Base-by-base conservation (phyloP, 2,888 invertebrate genomes). In the Catocala fraxini region DNA sequence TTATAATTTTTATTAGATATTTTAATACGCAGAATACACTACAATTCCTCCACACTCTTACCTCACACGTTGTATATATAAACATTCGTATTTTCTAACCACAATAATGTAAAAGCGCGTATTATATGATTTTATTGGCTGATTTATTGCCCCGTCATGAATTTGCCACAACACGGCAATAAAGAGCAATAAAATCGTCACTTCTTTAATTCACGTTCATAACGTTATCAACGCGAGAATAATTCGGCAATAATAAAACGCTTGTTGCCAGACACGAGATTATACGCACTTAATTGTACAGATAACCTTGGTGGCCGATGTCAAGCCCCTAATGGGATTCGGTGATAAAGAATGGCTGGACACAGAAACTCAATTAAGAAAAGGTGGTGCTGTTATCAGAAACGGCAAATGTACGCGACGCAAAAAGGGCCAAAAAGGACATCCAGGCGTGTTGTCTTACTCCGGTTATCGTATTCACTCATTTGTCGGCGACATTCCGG, bases 401-500 rank as follows among this genome's bases (percentile, higher is more conserved):
- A 86, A 85, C 85, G 82, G 82, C 82, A 81, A 84, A 82, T 84
- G 83, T 81, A 80, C 69, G 71, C 60, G 59, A 63, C 74, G 72
- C 73, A 79, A 80, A 84, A 89, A 89, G 84, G 85, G 82, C 35
- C 85, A 82, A 85, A 86, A 88, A 87, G 84, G 83, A 87, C 86
- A 81, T 73, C 65, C 70, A 80, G 81, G 87, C 84, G 84, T 78
- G 51, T 63, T 63, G 63, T 83, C 84, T 87, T 86, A 82, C 86
- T 68, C 75, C 84, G 89, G 89, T 93, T 93, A 92, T 92, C 92
- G 88, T 79, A 77, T 75, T 82, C 85, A 87, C 84, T 90, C 90
- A 93, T 92, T 93, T 92, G 93, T 90, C 86, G 91, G 85, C 84
- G 88, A 88, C 92, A 92, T 93, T 94, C 93, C 91, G 84, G 93